A percentile compares a stretch with the other conserved stretches of the same genome.
These are phyloP conservation scores for Lochmaea capreae DNA, from an alignment of 2,888 invertebrate species.

Conservation along the genomic window DNA sequence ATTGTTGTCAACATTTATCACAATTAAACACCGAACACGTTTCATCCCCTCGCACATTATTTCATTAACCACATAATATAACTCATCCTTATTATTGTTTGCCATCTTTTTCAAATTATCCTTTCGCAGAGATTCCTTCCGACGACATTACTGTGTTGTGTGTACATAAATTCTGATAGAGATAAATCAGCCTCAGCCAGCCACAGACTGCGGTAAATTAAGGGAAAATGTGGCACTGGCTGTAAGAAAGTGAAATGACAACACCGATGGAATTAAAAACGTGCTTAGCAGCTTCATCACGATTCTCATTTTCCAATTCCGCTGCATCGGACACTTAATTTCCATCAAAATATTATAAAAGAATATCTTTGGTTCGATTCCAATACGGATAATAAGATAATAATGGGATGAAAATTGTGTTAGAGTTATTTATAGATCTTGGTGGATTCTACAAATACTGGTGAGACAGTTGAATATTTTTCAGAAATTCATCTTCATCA, in stretches of 20 bases:
- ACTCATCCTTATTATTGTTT: constrained; percentile 53
- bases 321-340: constrained; percentile 48
- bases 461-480: neutral
- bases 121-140: constrained; percentile 44
- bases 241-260: constrained; percentile 63
- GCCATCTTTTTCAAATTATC: constrained; percentile 57
- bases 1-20: constrained; percentile 22
- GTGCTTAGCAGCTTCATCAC: constrained; percentile 60
- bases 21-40: constrained; percentile 49
- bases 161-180: constrained; percentile 65
- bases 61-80: constrained; percentile 36
- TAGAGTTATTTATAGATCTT: constrained; percentile 28
- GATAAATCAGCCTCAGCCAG: constrained; percentile 61
- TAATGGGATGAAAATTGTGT: constrained; percentile 39
- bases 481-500: neutral
- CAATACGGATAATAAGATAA: constrained; percentile 53
- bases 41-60: constrained; percentile 34
- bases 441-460: neutral
- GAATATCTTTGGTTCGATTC: constrained; percentile 59
- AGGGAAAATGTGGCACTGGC: constrained; percentile 62
- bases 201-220: constrained; percentile 63
- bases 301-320: constrained; percentile 49
- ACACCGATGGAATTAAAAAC: constrained; percentile 65
- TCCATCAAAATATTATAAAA: constrained; percentile 53
- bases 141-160: constrained; percentile 50